These are phyloP conservation scores for Drosophila trichaetosa DNA, from an alignment of 2,888 invertebrate genomes.

Conservation along the genomic window DNA sequence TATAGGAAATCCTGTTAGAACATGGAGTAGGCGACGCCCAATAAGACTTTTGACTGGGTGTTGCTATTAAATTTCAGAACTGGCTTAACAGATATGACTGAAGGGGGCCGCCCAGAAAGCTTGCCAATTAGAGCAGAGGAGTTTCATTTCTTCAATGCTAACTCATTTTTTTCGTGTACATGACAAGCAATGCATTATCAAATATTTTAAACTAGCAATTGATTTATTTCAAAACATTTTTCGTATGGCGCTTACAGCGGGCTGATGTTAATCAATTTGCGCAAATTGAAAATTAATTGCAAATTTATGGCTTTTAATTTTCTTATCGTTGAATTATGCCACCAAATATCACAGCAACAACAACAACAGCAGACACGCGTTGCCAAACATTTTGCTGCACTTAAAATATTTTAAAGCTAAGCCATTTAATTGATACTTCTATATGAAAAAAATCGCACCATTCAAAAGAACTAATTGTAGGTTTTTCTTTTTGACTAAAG, in stretches of 20 bases:
- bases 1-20: slow-evolving; percentile 3
- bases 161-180: slow-evolving; percentile 1
- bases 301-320: slow-evolving; percentile 83
- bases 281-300: slow-evolving; percentile 83
- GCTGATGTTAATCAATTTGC: slow-evolving; percentile 75
- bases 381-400: slow-evolving; percentile 50
- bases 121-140: slow-evolving; percentile 12
- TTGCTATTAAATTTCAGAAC: slow-evolving; percentile 3
- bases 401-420: slow-evolving; percentile 45
- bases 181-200: slow-evolving; percentile 16
- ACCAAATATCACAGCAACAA: slow-evolving; percentile 28
- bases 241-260: slow-evolving; percentile 59
- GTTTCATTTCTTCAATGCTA: not conserved
- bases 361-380: slow-evolving; percentile 14
- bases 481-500: slow-evolving; percentile 33
- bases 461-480: slow-evolving; percentile 54
- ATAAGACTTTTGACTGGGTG: slow-evolving; percentile 4
- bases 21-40: slow-evolving; percentile 9
- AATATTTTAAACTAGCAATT: slow-evolving; percentile 25
- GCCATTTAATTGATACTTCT: slow-evolving; percentile 45
- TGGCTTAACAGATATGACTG: slow-evolving; percentile 8
- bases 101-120: slow-evolving; percentile 10
- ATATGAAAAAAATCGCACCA: slow-evolving; percentile 13
- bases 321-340: slow-evolving; percentile 79
- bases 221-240: slow-evolving; percentile 66